Evolutionary conservation across 2,888 invertebrate species (phyloP), one percentile per base, ranked within the genome.

Genomic region (Leptinotarsa haldemani): DNA sequence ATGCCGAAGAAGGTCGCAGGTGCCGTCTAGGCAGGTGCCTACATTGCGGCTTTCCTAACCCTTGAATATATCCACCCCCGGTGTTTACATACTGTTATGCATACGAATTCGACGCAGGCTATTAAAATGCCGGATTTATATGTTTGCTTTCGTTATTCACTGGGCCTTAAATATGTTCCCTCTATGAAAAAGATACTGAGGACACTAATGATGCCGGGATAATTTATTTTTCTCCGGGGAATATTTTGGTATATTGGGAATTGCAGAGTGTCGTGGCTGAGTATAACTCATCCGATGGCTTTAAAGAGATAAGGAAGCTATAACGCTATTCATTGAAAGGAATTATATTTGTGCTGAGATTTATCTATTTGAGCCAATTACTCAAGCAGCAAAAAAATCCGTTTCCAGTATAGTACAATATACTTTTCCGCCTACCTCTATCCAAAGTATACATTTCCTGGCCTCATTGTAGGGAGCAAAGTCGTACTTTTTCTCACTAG

Each of bases 51-150:
- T 69, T 65, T 69, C 68, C 70, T 68, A 47, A 53, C 69, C 69
- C 73, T 61, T 22, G 46, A 47, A 46, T 64, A 70, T 64, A 66
- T 63, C 68, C 69, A 65, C 63, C 70, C 74, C 71, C 70, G 7
- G 63, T 77, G 75, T 77, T 74, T 77, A 77, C 73, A 71, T 69
- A 75, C 74, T 72, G 73, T 72, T 74, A 69, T 74, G 77, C 77
- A 77, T 74, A 74, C 74, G 74, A 76, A 73, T 71, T 63, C 70
- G 74, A 69, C 71, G 70, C 53, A 65, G 68, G 70, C 74, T 70
- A 77, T 77, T 75, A 77, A 72, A 74, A 73, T 69, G 70, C 72
- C 74, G 65, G 77, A 77, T 77, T 77, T 77, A 77, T 70, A 65
- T 77, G 74, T 77, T 77, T 77, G 74, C 73, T 73, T 77, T 53